phyloP scores from a whole-genome alignment of 2,797 vertebrate species.

The Gadopsis bispinosus region DNA sequence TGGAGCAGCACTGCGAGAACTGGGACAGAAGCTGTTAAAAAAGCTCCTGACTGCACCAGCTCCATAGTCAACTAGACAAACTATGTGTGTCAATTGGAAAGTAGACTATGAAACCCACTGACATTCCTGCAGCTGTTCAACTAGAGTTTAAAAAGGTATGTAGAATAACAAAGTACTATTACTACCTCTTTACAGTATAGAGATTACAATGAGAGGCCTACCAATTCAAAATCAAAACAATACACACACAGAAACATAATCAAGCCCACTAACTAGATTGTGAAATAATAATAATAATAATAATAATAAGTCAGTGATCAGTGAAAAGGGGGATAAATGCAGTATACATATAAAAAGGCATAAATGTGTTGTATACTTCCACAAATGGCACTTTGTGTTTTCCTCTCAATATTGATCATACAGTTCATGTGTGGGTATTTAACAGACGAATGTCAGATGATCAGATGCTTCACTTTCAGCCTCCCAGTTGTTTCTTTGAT shows the following conservation, averaged over 20 bases:
- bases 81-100: conserved; percentile 27
- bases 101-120: background rate
- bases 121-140: background rate
- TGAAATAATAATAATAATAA: background rate
- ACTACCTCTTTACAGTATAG: background rate
- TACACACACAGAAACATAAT: background rate
- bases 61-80: conserved; percentile 35
- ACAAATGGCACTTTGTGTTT: background rate
- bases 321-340: background rate
- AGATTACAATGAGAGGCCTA: background rate
- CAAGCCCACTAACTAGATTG: background rate
- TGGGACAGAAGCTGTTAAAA: conserved; percentile 23
- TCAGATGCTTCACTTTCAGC: conserved; percentile 2
- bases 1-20: background rate
- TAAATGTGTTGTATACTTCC: background rate
- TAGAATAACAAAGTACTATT: background rate
- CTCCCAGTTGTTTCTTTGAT: conserved; percentile 17
- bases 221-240: background rate
- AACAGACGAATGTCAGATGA: background rate
- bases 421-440: background rate
- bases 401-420: background rate
- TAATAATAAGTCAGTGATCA: background rate
- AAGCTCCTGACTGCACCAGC: conserved; percentile 4
- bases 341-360: background rate
- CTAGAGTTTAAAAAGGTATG: background rate